Base-by-base conservation (phyloP, 2,113 vertebrate genomes). In the Notothenia coriiceps region DNA sequence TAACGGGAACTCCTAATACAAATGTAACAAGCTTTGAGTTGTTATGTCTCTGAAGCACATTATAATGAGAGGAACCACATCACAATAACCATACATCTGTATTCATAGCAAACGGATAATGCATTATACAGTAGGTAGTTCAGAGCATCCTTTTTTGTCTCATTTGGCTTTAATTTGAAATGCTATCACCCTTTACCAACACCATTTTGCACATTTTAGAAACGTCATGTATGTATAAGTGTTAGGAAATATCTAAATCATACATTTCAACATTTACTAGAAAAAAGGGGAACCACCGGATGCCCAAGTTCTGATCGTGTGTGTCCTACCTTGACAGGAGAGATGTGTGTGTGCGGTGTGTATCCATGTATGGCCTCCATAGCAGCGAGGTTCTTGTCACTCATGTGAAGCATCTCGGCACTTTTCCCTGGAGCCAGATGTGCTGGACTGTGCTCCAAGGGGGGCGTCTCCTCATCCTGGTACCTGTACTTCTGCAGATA, bases 331-430 rank as follows among this genome's bases (percentile, higher is more conserved):
- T 99, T 99, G 86, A 98, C 91, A 84, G 98, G 98, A 66, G 98
- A 99, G 93, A 99, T 98, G 85, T 99, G 98, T 89, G 98, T 96
- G 89, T 99, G 98, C 47, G 97, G 96, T 77, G 97, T 96, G 93
- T 98, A 98, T 86, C 98, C 97, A 82, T 98, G 98, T 62, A 99
- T 95, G 74, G 96, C 97, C 85, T 99, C 98, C 92, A 98, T 97
- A 86, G 97, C 96, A 11, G 98, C 97, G 13, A 99, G 94, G 84
- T 96, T 99, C 93, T 98, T 99, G 91, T 99, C 97, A 0, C 98
- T 99, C 80, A 99, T 96, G 13, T 99, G 98, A 86, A 99, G 97
- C 91, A 99, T 92, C 89, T 99, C 98, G 2, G 97, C 97, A 67
- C 96, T 97, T 20, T 95, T 96, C 92, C 96, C 96, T 84, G 97